A percentile compares a stretch with the other conserved stretches of the same genome.
phyloP scores from a whole-genome alignment of 2,888 invertebrate genomes.

The Ethmia dodecea region DNA sequence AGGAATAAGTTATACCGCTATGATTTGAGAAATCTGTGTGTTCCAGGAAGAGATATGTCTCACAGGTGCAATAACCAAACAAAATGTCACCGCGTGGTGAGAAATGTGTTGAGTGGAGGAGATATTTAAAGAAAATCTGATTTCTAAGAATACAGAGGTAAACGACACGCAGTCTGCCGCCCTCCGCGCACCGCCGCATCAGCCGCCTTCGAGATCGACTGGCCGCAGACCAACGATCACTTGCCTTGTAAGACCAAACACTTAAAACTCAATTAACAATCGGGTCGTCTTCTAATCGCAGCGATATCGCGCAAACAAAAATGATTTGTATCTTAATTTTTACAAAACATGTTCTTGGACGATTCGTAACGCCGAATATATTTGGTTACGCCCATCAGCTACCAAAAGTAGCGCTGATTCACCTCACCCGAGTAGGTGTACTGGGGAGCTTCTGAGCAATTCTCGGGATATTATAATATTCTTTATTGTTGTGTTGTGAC shows the following conservation, averaged over 20 bases:
- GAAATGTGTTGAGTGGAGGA: constrained; percentile 19
- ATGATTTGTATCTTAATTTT: constrained; percentile 20
- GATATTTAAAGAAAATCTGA: constrained; percentile 33
- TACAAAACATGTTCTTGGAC: constrained; percentile 24
- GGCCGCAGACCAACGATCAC: neutral
- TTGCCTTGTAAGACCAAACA: no score
- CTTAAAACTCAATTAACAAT: no score
- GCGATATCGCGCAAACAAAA: no score
- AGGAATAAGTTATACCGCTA: no score
- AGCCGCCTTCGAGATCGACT: neutral
- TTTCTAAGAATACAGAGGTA: constrained; percentile 42
- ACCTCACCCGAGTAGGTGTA: no score
- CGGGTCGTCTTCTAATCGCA: no score
- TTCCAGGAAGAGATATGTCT: no score
- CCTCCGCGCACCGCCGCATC: constrained; percentile 1
- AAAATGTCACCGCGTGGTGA: constrained; percentile 30
- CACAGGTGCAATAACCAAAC: constrained; percentile 26
- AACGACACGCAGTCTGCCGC: constrained; percentile 30
- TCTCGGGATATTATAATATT: no score
- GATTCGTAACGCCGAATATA: constrained; percentile 23
- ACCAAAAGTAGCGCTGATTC: constrained; percentile 19
- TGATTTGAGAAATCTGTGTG: no score
- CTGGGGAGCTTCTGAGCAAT: no score
- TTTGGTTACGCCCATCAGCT: constrained; percentile 17
- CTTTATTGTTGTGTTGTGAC: no score